Evolutionary conservation across 2,888 invertebrate genomes (phyloP).

Genomic region (Notodonta ziczac): DNA sequence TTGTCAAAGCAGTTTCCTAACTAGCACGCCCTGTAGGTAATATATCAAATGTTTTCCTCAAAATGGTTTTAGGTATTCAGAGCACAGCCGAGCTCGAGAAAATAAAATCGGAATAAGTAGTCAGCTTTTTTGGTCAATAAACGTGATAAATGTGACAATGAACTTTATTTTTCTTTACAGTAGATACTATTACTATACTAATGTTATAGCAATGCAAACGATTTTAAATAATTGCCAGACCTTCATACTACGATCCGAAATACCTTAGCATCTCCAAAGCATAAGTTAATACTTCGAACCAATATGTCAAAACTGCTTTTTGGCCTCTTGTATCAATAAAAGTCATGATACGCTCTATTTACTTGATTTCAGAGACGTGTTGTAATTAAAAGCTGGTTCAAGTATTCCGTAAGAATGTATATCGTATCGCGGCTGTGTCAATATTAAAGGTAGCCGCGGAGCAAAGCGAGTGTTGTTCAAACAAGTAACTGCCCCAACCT

Average conservation of each 20-base stretch:
- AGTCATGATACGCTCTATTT: no score
- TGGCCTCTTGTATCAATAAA: no score
- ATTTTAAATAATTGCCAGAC: no score
- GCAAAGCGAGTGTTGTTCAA: conserved; percentile 63
- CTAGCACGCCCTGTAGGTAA: conserved; percentile 24
- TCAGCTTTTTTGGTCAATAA: no score
- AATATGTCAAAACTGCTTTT: no score
- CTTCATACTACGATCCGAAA: no score
- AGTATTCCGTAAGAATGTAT: conserved; percentile 49
- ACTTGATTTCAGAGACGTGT: background rate
- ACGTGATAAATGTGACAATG: no score
- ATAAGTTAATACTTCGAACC: no score
- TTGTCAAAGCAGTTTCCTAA: conserved; percentile 27
- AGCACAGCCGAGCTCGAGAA: background rate
- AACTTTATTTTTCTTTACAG: no score
- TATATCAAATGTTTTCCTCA: conserved; percentile 24
- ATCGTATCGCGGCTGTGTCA: conserved; percentile 65
- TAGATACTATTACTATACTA: no score
- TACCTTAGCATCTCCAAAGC: no score
- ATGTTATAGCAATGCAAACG: no score
- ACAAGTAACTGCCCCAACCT: conserved; percentile 64
- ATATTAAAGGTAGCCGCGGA: conserved; percentile 59
- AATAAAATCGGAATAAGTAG: background rate
- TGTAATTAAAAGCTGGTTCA: conserved; percentile 54
- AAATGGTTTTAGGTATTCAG: conserved; percentile 6